These are phyloP conservation scores for Corella eumyota DNA, from an alignment of 23 tunicate species.

Conservation along the genomic window DNA sequence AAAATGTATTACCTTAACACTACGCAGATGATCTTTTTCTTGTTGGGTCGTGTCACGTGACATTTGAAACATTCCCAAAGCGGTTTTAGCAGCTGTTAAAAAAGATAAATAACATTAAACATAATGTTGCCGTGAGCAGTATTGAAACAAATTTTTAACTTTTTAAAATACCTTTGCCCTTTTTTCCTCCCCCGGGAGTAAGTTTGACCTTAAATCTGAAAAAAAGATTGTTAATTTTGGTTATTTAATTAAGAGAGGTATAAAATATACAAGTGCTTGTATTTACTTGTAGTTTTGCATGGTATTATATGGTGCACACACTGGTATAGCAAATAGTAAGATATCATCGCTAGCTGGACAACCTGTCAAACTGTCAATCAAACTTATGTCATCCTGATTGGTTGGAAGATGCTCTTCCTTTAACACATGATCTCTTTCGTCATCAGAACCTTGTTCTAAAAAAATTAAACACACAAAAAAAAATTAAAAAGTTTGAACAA, in stretches of 20 bases:
- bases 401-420: conserved; percentile 49
- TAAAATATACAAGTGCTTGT: no score
- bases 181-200: conserved; percentile 87
- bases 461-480: no score
- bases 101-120: neutral
- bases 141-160: neutral
- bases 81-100: conserved; percentile 46
- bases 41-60: conserved; percentile 38
- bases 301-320: conserved; percentile 81
- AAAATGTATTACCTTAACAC: conserved; percentile 78
- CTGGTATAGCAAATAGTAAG: conserved; percentile 65
- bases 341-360: conserved; percentile 75
- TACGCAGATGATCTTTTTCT: conserved; percentile 79
- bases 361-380: conserved; percentile 76
- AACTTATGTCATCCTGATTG: conserved; percentile 24
- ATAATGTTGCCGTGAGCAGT: neutral
- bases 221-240: conserved; percentile 3
- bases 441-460: conserved; percentile 55
- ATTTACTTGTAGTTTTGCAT: conserved; percentile 79
- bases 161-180: conserved; percentile 59
- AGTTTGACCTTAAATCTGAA: conserved; percentile 81
- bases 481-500: no score
- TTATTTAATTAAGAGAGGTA: no score
- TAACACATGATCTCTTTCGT: conserved; percentile 49
- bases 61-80: conserved; percentile 56